Evolutionary conservation across 2,888 invertebrate genomes (phyloP).

Genomic region (Acronicta psi): DNA sequence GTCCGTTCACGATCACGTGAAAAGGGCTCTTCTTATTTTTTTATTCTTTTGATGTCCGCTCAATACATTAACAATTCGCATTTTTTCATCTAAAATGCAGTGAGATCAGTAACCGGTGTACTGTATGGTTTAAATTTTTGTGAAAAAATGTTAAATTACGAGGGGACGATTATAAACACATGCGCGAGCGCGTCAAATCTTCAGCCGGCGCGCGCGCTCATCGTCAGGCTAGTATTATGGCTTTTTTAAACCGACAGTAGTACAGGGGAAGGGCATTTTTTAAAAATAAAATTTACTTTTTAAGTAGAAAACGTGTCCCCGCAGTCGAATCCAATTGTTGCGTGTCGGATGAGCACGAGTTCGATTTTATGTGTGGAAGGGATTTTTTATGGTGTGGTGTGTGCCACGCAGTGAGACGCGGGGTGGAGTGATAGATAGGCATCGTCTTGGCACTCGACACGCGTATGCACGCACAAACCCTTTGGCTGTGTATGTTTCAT

Average conservation of each 20-base stretch:
- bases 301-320: constrained; percentile 85
- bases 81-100: constrained; percentile 67
- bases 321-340: constrained; percentile 87
- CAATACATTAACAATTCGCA: constrained; percentile 80
- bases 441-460: constrained; percentile 68
- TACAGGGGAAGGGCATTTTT: constrained; percentile 82
- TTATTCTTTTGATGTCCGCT: constrained; percentile 78
- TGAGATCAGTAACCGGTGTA: constrained; percentile 80
- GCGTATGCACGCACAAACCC: constrained; percentile 70
- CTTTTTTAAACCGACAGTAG: constrained; percentile 84
- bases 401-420: constrained; percentile 67
- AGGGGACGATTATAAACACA: constrained; percentile 88
- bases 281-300: constrained; percentile 87
- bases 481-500: constrained; percentile 62
- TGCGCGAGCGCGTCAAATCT: constrained; percentile 89
- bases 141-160: constrained; percentile 83
- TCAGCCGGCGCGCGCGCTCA: constrained; percentile 86
- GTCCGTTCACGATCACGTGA: constrained; percentile 76
- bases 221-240: constrained; percentile 81
- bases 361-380: constrained; percentile 83
- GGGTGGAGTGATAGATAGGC: constrained; percentile 66
- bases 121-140: constrained; percentile 79
- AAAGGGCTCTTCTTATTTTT: constrained; percentile 78
- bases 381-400: constrained; percentile 86
- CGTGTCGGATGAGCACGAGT: constrained; percentile 89